Evolutionary conservation across 2,113 vertebrate species (phyloP), one percentile per base, ranked within the genome.

Genomic region (Solea senegalensis): DNA sequence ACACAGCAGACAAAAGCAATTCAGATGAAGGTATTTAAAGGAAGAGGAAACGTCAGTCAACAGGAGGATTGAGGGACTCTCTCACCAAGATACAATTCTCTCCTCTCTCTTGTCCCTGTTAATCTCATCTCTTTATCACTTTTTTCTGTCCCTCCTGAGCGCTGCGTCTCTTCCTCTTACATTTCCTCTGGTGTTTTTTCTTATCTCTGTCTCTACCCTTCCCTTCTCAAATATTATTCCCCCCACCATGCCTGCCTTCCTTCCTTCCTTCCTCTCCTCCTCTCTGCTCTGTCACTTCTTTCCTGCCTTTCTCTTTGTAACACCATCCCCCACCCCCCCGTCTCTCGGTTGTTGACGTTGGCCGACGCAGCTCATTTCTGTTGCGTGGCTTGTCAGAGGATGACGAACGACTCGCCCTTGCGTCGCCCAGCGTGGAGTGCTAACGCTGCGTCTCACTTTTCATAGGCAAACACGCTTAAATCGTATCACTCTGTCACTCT

Each of bases 21-120:
- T 87, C 68, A 75, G 82, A 82, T 72, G 54, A 75, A 84, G 74
- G 81, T 69, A 83, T 88, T 89, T 86, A 74, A 84, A 79, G 69
- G 67, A 81, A 85, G 83, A 82, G 88, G 89, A 88, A 86, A 87
- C 58, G 82, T 89, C 86, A 71, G 69, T 90, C 88, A 88, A 7
- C 83, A 65, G 65, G 48, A 75, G 82, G 86, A 88, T 87, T 88
- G 85, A 67, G 65, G 28, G 67, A 78, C 80, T 80, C 68, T 72
- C 67, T 81, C 72, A 78, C 67, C 65, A 9, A 80, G 81, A 88
- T 88, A 72, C 79, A 83, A 84, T 84, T 64, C 76, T 80, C 72
- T 69, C 70, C 58, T 57, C 73, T 64, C 62, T 80, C 74, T 79
- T 73, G 58, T 72, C 69, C 63, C 51, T 56, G 65, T 65, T 77